Conservation (phyloP, 2,888 invertebrate species). For the Melanargia galathea region DNA sequence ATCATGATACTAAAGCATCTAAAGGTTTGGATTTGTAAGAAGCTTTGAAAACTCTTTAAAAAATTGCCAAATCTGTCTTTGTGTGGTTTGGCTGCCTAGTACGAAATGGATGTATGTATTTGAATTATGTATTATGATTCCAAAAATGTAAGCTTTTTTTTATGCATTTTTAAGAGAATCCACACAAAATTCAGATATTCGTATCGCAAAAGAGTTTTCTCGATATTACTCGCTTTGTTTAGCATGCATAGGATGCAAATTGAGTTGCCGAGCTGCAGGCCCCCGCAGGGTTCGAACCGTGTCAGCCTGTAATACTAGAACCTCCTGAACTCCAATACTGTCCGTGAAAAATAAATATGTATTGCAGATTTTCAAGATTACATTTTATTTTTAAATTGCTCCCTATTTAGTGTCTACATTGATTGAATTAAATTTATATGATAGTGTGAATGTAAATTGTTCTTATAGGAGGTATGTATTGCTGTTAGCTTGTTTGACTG, state of each 20-base stretch:
- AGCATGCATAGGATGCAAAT: constrained; percentile 55
- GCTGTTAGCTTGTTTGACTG: neutral
- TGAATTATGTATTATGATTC: too few species aligned
- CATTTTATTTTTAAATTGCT: constrained; percentile 8
- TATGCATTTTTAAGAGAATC: neutral
- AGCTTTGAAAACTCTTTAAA: too few species aligned
- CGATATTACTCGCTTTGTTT: constrained; percentile 40
- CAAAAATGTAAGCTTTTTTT: neutral
- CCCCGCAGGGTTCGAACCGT: constrained; percentile 19
- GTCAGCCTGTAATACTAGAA: constrained; percentile 32
- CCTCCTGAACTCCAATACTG: constrained; percentile 21
- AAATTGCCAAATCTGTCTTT: too few species aligned
- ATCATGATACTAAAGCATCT: constrained; percentile 2
- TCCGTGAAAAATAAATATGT: constrained; percentile 1
- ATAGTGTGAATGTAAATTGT: too few species aligned
- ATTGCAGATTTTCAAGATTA: constrained; percentile 20
- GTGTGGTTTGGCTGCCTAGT: too few species aligned
- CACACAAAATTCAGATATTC: constrained; percentile 6
- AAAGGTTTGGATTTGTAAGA: too few species aligned
- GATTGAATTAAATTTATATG: too few species aligned
- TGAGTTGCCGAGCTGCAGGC: constrained; percentile 32
- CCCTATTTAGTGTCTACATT: too few species aligned
- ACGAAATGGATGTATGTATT: neutral
- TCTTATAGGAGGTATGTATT: too few species aligned
- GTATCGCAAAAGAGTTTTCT: constrained; percentile 16